These are phyloP conservation scores for Watersipora subatra DNA, from an alignment of 1,140 invertebrate species.

Conservation along the genomic window DNA sequence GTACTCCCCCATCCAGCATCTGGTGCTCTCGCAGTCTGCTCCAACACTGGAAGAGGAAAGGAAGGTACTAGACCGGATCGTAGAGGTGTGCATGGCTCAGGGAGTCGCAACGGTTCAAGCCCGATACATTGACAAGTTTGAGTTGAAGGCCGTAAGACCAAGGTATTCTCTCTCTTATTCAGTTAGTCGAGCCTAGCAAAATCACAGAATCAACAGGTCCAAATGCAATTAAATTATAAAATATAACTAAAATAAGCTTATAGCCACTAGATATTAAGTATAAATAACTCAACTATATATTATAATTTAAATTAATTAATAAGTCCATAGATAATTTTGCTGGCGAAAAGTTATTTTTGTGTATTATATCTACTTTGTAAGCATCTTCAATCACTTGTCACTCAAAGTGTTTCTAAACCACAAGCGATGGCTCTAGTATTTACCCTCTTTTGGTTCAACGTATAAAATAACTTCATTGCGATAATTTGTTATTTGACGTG, in stretches of 20 bases:
- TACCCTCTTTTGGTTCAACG: too few species aligned
- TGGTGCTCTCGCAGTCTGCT: constrained; percentile 49
- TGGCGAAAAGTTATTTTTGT: too few species aligned
- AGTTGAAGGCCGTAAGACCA: constrained; percentile 48
- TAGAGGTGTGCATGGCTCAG: constrained; percentile 48
- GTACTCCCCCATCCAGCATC: constrained; percentile 64
- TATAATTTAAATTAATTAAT: background rate
- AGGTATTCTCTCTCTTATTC: constrained; percentile 23
- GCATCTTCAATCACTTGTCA: too few species aligned
- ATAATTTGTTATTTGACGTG: too few species aligned
- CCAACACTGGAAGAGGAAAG: constrained; percentile 44
- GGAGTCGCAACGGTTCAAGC: constrained; percentile 50
- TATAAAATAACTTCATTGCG: too few species aligned
- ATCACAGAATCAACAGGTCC: background rate
- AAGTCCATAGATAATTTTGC: background rate
- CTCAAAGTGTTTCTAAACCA: too few species aligned
- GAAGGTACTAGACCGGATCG: constrained; percentile 49
- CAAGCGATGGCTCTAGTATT: too few species aligned
- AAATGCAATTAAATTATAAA: background rate
- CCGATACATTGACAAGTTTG: constrained; percentile 50
- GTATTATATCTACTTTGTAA: too few species aligned
- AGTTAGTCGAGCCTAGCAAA: background rate
- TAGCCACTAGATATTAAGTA: background rate
- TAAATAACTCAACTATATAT: background rate
- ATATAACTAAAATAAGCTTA: background rate